Base-by-base conservation (phyloP, 2,888 invertebrate genomes). In the Plagodis pulveraria region DNA sequence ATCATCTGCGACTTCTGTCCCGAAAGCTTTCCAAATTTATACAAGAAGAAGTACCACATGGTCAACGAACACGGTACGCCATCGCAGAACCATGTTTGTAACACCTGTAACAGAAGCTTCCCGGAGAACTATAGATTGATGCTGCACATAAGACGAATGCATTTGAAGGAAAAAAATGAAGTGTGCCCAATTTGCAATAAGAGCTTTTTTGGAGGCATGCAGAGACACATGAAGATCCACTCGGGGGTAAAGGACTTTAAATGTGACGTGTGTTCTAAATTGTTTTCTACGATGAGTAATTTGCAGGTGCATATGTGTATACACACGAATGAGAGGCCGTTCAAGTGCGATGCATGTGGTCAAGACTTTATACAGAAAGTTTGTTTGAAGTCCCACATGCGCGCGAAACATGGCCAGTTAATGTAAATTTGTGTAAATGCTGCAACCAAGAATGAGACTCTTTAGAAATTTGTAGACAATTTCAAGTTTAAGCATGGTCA, bases 361-460 rank as follows among this genome's bases (percentile, higher is more conserved):
- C 74, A 72, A 44, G 72, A 73, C 43, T 77, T 83, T 10, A 74
- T 83, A 6, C 76, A 88, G 68, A 77, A 87, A 71, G 65, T 80
- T 71, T 87, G 86, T 40, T 81, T 84, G 69, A 76, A 81, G 41
- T 80, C 78, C 33, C 92, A 93, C 58, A 83, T 91, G 76, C 85
- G 84, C 7, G 81, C 82, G 6, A 77, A 74, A 51, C 83, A 83
- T 50, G 73, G 68, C 6, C 69, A 50, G 22, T 43, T 53, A 32
- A 22, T 50, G n/a, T 58, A 33, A 58, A 45, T 5, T 40, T 22
- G 35, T 9, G 62, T 67, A 33, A 43, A 52, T 0, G 5, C 5
- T 0, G 11, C 36, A 36, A 6, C 1, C 8, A 38, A 9, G 38
- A 38, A 38, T 22, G 4, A 22, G 1, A 22, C 22, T 22, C 22